Percentiles rank a stretch among this genome's conserved stretches.
Conservation (phyloP, 2,888 invertebrate genomes). For the Xestoiulus laeticollis region DNA sequence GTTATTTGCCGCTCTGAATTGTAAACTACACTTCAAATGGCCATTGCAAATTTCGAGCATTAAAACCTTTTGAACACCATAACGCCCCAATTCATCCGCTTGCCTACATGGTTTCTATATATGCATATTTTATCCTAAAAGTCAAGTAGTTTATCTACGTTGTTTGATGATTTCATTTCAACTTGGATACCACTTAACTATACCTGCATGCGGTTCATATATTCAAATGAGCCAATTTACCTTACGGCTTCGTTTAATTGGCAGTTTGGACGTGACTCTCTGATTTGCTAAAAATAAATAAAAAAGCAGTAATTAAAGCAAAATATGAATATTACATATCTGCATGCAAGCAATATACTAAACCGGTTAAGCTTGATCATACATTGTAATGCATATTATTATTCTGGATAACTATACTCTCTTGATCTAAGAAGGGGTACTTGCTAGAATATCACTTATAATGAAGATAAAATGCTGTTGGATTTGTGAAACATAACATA, state of each 20-base stretch:
- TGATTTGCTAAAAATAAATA: slow-evolving; percentile 24
- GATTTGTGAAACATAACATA: too few species aligned
- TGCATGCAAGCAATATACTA: too few species aligned
- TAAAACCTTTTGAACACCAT: not conserved
- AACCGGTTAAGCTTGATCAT: too few species aligned
- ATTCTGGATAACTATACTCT: too few species aligned
- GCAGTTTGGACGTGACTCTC: not conserved
- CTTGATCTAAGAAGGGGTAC: too few species aligned
- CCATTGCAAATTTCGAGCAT: not conserved
- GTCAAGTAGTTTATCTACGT: not conserved
- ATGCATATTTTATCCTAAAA: not conserved
- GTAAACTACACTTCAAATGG: slow-evolving; percentile 39
- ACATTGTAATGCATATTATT: too few species aligned
- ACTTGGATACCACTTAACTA: not conserved
- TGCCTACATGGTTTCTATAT: not conserved
- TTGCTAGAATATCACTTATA: too few species aligned
- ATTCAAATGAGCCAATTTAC: not conserved
- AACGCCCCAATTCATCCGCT: not conserved
- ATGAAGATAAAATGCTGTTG: too few species aligned
- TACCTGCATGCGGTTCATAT: not conserved
- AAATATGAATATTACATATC: too few species aligned
- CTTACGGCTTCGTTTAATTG: slow-evolving; percentile 42
- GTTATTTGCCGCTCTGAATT: slow-evolving; percentile 35
- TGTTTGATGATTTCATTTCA: not conserved
- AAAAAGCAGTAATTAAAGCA: slow-evolving; percentile 30